Percentiles rank a stretch among this genome's conserved stretches.
Conservation (phyloP, 2,113 vertebrate species). For the Rafetus swinhoei region DNA sequence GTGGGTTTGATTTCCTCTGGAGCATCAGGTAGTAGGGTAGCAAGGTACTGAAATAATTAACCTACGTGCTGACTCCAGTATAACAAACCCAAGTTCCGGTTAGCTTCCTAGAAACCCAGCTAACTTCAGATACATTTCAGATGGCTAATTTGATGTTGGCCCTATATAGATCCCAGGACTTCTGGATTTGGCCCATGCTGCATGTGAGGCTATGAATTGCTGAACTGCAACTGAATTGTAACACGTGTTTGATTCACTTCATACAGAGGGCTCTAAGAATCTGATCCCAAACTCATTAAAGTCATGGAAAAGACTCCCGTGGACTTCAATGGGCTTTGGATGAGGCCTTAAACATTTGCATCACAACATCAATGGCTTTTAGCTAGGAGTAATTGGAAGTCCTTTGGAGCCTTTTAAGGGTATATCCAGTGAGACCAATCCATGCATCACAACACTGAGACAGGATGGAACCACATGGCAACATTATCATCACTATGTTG, state of each 20-base stretch:
- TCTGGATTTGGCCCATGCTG: background rate
- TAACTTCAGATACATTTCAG: background rate
- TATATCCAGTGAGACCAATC: conserved; percentile 3
- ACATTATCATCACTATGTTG: background rate
- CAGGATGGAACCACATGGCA: background rate
- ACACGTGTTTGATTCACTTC: background rate
- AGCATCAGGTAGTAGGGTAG: accelerated
- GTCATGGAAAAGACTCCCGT: background rate
- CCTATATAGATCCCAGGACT: background rate
- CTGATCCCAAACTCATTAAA: conserved; percentile 28
- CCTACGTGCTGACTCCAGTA: conserved; percentile 6
- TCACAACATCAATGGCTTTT: background rate
- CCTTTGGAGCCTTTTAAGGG: background rate
- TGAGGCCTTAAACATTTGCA: conserved; percentile 17
- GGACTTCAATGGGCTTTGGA: conserved; percentile 29
- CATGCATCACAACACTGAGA: conserved; percentile 32
- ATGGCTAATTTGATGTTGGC: background rate
- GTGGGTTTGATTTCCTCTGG: background rate
- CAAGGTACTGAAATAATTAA: background rate
- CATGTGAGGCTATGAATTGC: background rate
- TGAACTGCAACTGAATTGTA: conserved; percentile 37
- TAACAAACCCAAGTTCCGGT: background rate
- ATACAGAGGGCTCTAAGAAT: background rate
- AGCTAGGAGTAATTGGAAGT: conserved; percentile 27
- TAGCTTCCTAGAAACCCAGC: background rate